These are phyloP conservation scores for Meteorus colon DNA, from an alignment of 2,888 invertebrate genomes.

Conservation along the genomic window DNA sequence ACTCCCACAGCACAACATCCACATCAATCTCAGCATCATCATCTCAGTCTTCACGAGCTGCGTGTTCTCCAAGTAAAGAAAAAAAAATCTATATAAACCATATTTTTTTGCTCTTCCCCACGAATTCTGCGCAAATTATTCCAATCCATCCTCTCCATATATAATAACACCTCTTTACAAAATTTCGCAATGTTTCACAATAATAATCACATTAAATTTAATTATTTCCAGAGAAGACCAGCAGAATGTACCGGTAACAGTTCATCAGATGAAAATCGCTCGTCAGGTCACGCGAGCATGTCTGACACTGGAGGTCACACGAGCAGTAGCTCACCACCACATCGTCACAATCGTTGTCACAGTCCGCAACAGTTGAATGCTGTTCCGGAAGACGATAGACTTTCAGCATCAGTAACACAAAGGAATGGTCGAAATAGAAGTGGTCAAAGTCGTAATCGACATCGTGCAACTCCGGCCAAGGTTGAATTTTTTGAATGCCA, in stretches of 20 bases:
- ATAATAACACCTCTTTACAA: neutral
- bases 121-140: constrained; percentile 43
- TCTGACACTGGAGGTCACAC: constrained; percentile 86
- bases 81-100: constrained; percentile 35
- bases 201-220: constrained; percentile 4
- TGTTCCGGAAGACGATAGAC: constrained; percentile 79
- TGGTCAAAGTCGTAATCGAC: constrained; percentile 78
- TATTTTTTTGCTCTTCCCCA: constrained; percentile 46
- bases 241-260: constrained; percentile 84
- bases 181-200: constrained; percentile 16
- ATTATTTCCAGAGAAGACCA: constrained; percentile 72
- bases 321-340: constrained; percentile 77
- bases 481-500: constrained; percentile 61
- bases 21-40: constrained; percentile 76
- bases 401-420: constrained; percentile 80
- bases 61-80: constrained; percentile 75
- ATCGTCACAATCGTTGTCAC: constrained; percentile 74
- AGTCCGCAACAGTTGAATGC: constrained; percentile 75
- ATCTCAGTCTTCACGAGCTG: constrained; percentile 79
- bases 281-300: constrained; percentile 95
- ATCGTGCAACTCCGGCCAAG: constrained; percentile 81
- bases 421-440: constrained; percentile 79
- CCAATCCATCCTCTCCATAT: neutral
- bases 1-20: constrained; percentile 69
- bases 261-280: constrained; percentile 91